Evolutionary conservation across 2,888 invertebrate genomes (phyloP).

Genomic region (Omphaloscelis lunosa): DNA sequence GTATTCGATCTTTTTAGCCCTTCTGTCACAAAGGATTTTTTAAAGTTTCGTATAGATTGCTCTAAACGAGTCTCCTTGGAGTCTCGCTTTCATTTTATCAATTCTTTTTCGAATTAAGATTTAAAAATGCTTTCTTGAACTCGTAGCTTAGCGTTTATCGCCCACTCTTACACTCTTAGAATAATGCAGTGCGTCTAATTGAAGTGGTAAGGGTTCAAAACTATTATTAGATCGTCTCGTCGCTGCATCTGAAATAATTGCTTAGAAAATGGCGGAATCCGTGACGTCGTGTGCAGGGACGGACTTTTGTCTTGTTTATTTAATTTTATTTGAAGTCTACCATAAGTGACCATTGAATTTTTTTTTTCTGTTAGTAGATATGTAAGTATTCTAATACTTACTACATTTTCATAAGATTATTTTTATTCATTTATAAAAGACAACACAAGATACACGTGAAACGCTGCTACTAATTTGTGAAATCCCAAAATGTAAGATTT

Average conservation of each 20-base stretch:
- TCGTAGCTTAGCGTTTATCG: conserved; percentile 16
- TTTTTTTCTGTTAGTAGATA: too few relatives aligned
- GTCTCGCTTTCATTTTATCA: neutral
- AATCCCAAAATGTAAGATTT: too few relatives aligned
- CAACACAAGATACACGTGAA: too few relatives aligned
- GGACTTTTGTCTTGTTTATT: conserved; percentile 20
- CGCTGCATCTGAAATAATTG: conserved; percentile 66
- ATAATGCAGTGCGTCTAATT: conserved; percentile 39
- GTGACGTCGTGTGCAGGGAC: conserved; percentile 45
- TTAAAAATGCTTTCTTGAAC: conserved; percentile 28
- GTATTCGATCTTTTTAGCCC: too few relatives aligned
- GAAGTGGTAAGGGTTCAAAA: conserved; percentile 34
- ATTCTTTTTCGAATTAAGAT: neutral
- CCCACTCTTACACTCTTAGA: conserved; percentile 28
- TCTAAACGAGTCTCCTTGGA: neutral
- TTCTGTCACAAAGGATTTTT: too few relatives aligned
- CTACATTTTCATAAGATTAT: too few relatives aligned
- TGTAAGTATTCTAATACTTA: too few relatives aligned
- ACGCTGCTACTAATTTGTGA: too few relatives aligned
- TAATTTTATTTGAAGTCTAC: neutral
- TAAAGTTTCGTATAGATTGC: neutral
- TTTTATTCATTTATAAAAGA: too few relatives aligned
- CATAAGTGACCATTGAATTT: neutral
- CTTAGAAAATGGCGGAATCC: conserved; percentile 59
- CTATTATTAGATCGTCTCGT: conserved; percentile 60